Percentiles rank a stretch among this genome's conserved stretches.
Evolutionary conservation across 2,797 vertebrate genomes (phyloP).

Genomic region (Sebastes goodei): DNA sequence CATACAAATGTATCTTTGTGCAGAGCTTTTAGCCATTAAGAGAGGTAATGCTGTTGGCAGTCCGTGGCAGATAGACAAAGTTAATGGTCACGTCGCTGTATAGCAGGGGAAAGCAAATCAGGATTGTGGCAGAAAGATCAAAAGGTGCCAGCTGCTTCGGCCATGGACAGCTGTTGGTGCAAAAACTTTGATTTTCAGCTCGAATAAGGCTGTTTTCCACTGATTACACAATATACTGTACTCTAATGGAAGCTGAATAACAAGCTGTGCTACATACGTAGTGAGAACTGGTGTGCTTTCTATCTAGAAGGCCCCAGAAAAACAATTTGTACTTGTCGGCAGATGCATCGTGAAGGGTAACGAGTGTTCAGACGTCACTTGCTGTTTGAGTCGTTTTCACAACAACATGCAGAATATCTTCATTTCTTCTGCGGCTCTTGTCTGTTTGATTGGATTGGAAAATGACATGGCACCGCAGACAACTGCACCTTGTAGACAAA

Average conservation of each 20-base stretch:
- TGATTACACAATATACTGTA: slow-evolving; percentile 19
- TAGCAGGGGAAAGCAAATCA: slow-evolving; percentile 26
- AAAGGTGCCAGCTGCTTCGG: slow-evolving; percentile 40
- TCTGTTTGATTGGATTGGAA: neutral
- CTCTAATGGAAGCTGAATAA: slow-evolving; percentile 10
- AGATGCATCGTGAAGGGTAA: slow-evolving; percentile 18
- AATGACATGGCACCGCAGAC: neutral
- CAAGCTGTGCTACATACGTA: slow-evolving; percentile 1
- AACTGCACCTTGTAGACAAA: slow-evolving; percentile 6
- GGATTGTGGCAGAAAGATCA: slow-evolving; percentile 36
- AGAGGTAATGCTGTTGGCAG: slow-evolving; percentile 14
- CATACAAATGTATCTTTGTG: slow-evolving; percentile 12
- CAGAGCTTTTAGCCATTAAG: slow-evolving; percentile 1
- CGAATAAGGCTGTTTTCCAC: slow-evolving; percentile 1
- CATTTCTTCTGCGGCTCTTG: neutral
- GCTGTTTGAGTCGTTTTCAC: neutral
- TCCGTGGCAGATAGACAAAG: slow-evolving; percentile 16
- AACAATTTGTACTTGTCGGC: slow-evolving; percentile 23
- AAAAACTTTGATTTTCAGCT: slow-evolving; percentile 26
- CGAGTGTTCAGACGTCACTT: slow-evolving; percentile 13
- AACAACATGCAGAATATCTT: neutral
- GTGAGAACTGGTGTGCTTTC: slow-evolving; percentile 6
- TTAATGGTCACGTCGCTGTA: slow-evolving; percentile 32
- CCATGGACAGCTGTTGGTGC: slow-evolving; percentile 33
- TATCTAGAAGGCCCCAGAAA: neutral